Evolutionary conservation across 2,888 invertebrate species (phyloP), one percentile per base, ranked within the genome.

Genomic region (Leucoma salicis): DNA sequence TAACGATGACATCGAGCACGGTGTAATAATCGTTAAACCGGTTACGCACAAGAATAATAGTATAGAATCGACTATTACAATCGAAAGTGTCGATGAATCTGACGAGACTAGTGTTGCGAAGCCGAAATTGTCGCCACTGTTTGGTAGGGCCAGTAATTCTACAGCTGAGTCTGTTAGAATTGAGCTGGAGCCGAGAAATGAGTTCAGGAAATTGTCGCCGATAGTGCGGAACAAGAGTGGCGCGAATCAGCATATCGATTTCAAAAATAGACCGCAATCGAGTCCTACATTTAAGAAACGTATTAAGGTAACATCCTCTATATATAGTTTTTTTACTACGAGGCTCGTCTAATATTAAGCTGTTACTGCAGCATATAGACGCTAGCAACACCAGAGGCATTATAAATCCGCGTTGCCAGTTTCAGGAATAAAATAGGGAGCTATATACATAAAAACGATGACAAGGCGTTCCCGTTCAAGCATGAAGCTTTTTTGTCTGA

Each of bases 201-300:
- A 88, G 49, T 83, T 76, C 28, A 72, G 88, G 48, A 90, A 90
- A 46, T 46, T 90, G 33, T 88, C 90, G 0, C 90, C 90, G 0
- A 83, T 90, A 4, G 74, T 78, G 0, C 68, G 75, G 46, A 80
- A 73, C 31, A 76, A 67, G 49, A 71, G 67, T 21, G 77, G 69
- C 0, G 70, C 55, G 5, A 76, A 74, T 14, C 77, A 76, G 35
- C 75, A 84, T 39, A 82, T 84, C 18, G 84, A 89, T 57, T 88
- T 88, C 27, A 75, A 73, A 52, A 74, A 79, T 43, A 69, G 86
- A 4, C 89, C 90, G 1, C 89, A 88, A 34, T 88, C 86, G 0
- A 90, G 89, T 55, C 90, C 90, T 0, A 74, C 80, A 31, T 61
- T 66, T 14, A 78, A 72, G 46, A 83, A 75, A 47, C 46, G 52